Conservation (phyloP, 2,113 vertebrate genomes). For the Gallinago undulata region DNA sequence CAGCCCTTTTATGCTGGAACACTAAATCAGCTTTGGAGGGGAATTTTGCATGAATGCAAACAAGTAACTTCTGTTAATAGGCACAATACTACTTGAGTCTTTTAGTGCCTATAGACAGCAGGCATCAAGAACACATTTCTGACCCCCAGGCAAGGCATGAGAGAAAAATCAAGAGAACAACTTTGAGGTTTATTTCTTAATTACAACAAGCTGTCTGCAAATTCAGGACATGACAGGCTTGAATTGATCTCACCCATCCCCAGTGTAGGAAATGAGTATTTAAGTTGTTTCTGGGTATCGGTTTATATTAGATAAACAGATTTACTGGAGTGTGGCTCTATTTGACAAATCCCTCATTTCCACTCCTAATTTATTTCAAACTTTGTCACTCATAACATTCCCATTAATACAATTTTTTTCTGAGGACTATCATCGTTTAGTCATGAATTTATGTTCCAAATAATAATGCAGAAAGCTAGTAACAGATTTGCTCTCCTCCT, state of each 20-base stretch:
- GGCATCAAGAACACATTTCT: neutral
- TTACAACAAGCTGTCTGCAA: neutral
- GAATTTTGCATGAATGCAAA: slow-evolving; percentile 54
- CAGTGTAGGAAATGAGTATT: neutral
- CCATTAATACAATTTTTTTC: neutral
- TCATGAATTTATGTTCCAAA: neutral
- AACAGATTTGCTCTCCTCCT: neutral
- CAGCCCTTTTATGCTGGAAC: neutral
- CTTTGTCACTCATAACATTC: neutral
- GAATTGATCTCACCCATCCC: neutral
- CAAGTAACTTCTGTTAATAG: slow-evolving; percentile 41
- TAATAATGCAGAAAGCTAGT: neutral
- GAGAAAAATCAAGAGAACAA: neutral
- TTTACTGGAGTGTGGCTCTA: neutral
- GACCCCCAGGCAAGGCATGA: neutral
- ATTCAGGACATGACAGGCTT: neutral
- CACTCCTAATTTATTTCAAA: neutral
- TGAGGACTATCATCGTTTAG: neutral
- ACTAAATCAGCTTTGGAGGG: slow-evolving; percentile 50
- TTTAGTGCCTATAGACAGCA: neutral
- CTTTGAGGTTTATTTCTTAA: slow-evolving; percentile 39
- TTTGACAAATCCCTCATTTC: neutral
- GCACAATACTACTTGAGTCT: neutral
- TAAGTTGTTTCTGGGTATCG: neutral
- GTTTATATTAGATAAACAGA: neutral